These are phyloP conservation scores for Vanacampus margaritifer DNA, from an alignment of 2,113 vertebrate genomes.

Conservation along the genomic window DNA sequence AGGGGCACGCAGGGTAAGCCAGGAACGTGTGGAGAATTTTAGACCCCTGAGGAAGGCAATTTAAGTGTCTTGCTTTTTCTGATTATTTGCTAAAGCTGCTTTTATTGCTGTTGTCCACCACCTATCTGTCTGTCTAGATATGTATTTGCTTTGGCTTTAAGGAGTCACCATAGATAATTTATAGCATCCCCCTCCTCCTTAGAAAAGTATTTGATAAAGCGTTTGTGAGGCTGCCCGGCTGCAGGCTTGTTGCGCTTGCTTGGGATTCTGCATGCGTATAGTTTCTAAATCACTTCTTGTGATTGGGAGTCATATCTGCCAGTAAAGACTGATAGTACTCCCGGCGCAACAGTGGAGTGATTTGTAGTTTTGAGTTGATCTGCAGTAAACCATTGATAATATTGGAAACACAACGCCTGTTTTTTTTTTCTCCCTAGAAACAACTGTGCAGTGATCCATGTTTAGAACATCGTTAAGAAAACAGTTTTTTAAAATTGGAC, in stretches of 20 bases:
- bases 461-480: slow-evolving; percentile 54
- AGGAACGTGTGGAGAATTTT: slow-evolving; percentile 45
- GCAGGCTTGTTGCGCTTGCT: slow-evolving; percentile 28
- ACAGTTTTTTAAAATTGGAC: slow-evolving; percentile 62
- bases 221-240: slow-evolving; percentile 40
- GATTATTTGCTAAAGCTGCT: slow-evolving; percentile 67
- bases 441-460: slow-evolving; percentile 55
- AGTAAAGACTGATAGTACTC: slow-evolving; percentile 42
- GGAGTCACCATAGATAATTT: slow-evolving; percentile 64
- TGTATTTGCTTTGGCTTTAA: slow-evolving; percentile 68
- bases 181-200: slow-evolving; percentile 44
- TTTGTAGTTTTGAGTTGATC: slow-evolving; percentile 54
- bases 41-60: slow-evolving; percentile 48
- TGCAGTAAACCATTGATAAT: slow-evolving; percentile 53
- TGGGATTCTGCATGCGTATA: slow-evolving; percentile 46
- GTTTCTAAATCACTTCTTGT: slow-evolving; percentile 50
- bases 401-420: slow-evolving; percentile 34
- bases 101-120: slow-evolving; percentile 67
- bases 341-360: slow-evolving; percentile 13
- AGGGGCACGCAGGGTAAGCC: slow-evolving; percentile 42
- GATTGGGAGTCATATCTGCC: slow-evolving; percentile 36
- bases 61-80: slow-evolving; percentile 54
- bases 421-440: slow-evolving; percentile 10
- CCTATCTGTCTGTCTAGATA: slow-evolving; percentile 38
- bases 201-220: slow-evolving; percentile 58